Evolutionary conservation across 2,797 vertebrate genomes (phyloP).

Genomic region (Oryzias sinensis): DNA sequence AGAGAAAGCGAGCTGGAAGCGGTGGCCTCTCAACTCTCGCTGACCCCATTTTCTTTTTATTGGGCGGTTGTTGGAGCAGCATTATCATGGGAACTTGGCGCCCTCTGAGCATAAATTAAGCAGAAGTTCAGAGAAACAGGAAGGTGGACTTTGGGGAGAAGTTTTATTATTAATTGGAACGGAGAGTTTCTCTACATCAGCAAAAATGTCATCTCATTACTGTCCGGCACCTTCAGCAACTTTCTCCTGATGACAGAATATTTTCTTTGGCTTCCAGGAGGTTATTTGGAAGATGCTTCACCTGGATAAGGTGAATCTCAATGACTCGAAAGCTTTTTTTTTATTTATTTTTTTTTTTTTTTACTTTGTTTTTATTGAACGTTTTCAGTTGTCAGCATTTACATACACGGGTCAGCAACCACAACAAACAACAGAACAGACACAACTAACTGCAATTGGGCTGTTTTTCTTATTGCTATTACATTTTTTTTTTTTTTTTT

Average conservation of each 20-base stretch:
- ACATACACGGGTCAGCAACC: no score
- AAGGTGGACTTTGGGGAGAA: background rate
- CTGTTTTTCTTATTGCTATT: no score
- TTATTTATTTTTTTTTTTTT: no score
- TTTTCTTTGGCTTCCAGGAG: conserved; percentile 4
- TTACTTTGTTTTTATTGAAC: no score
- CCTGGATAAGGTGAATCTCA: no score
- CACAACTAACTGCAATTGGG: no score
- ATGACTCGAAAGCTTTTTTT: conserved; percentile 19
- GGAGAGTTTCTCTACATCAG: conserved; percentile 61
- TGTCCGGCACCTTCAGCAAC: conserved; percentile 67
- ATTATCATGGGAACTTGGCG: background rate
- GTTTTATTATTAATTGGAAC: conserved; percentile 62
- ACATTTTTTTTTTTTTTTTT: no score
- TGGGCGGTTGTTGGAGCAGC: background rate
- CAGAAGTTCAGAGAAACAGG: background rate
- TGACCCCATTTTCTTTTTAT: background rate
- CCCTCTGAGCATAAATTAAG: conserved; percentile 2
- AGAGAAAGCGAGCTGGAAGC: background rate
- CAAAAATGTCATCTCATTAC: conserved; percentile 70
- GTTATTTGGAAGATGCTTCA: no score
- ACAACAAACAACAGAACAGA: no score
- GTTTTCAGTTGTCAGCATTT: no score
- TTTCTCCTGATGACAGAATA: conserved; percentile 48
- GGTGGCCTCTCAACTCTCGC: conserved; percentile 1